phyloP scores from a whole-genome alignment of 2,113 vertebrate species.

The Mellivora capensis region DNA sequence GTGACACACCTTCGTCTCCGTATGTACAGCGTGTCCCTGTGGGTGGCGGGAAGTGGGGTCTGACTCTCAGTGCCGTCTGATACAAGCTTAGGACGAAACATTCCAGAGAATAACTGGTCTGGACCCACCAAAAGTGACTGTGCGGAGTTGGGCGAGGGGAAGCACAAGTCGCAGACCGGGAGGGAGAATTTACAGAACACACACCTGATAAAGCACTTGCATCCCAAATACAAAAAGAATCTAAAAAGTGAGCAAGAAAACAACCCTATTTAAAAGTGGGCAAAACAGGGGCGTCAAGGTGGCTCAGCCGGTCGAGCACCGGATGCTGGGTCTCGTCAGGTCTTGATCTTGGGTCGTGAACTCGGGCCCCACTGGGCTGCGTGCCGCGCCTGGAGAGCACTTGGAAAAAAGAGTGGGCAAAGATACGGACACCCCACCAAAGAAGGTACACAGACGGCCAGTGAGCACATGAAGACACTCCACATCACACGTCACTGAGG shows the following conservation, averaged over 20 bases:
- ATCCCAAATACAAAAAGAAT: neutral
- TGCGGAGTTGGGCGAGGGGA: neutral
- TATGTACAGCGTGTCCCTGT: neutral
- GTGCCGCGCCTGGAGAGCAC: no score
- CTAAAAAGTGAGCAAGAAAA: neutral
- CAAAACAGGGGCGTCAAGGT: neutral
- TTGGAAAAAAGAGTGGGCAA: neutral
- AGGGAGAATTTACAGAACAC: neutral
- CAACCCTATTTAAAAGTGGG: neutral
- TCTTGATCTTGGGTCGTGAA: neutral
- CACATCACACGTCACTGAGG: neutral
- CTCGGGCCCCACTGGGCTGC: neutral
- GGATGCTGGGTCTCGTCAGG: neutral
- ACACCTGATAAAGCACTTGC: neutral
- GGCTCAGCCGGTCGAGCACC: neutral
- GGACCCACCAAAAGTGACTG: neutral
- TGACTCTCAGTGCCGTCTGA: neutral
- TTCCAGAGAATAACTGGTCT: neutral
- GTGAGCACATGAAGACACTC: neutral
- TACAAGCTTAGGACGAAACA: neutral
- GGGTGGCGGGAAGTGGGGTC: neutral
- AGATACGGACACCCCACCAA: neutral
- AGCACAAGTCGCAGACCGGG: neutral
- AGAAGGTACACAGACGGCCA: neutral
- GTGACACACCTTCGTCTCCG: fast-evolving